Conservation (phyloP, 2,888 invertebrate species). For the Psylliodes chrysocephalus region DNA sequence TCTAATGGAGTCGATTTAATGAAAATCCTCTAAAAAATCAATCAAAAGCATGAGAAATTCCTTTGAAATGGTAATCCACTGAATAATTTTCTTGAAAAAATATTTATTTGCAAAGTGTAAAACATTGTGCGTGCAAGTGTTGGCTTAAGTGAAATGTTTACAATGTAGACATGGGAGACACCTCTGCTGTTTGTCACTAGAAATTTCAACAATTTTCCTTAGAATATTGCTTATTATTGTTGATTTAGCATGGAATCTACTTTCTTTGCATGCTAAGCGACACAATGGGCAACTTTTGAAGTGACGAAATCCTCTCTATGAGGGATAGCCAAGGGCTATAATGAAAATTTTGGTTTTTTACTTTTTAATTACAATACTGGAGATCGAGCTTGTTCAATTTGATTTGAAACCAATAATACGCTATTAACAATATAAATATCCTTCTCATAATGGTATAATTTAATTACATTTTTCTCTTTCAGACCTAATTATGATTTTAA, state of each 20-base stretch:
- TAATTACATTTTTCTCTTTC: conserved; percentile 54
- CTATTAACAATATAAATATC: background rate
- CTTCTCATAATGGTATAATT: conserved; percentile 2
- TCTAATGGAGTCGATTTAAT: conserved; percentile 73
- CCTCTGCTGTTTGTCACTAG: conserved; percentile 63
- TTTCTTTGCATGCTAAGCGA: conserved; percentile 41
- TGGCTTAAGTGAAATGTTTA: conserved; percentile 64
- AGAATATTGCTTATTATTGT: conserved; percentile 43
- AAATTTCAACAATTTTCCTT: conserved; percentile 56
- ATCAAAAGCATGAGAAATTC: conserved; percentile 63
- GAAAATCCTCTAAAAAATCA: conserved; percentile 72
- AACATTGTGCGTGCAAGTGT: conserved; percentile 58
- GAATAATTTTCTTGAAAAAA: conserved; percentile 53
- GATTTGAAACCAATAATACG: conserved; percentile 4
- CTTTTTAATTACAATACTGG: conserved; percentile 45
- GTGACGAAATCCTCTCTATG: conserved; percentile 27
- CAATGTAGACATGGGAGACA: conserved; percentile 67
- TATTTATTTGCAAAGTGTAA: conserved; percentile 55
- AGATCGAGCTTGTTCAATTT: conserved; percentile 34
- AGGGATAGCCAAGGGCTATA: conserved; percentile 57
- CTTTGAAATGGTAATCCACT: conserved; percentile 65
- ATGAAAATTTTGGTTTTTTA: conserved; percentile 46
- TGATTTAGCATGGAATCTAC: conserved; percentile 41
- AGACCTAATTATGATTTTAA: conserved; percentile 60
- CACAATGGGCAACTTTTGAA: conserved; percentile 24